Percentiles rank a stretch among this genome's conserved stretches.
Evolutionary conservation across 2,888 invertebrate genomes (phyloP).

Genomic region (Chaetogeoica ovagalla): DNA sequence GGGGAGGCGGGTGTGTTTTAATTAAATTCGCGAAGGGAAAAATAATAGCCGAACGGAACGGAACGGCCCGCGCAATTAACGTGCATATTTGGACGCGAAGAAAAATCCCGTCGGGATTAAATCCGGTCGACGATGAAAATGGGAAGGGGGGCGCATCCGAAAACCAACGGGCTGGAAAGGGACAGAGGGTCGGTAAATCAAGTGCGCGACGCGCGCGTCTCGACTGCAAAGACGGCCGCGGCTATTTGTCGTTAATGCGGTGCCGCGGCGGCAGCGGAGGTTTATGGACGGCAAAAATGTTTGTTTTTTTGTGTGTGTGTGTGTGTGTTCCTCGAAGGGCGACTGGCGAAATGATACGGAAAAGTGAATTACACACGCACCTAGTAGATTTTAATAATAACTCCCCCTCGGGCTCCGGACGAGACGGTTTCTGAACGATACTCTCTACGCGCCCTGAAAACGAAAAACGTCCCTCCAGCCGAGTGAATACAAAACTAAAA

Average conservation of each 20-base stretch:
- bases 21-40: slow-evolving; percentile 29
- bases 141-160: slow-evolving; percentile 1
- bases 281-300: not conserved
- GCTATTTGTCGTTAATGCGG: not conserved
- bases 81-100: slow-evolving; percentile 39
- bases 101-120: slow-evolving; percentile 32
- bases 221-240: slow-evolving; percentile 13
- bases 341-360: slow-evolving; percentile 37
- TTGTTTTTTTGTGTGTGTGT: not conserved
- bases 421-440: not conserved
- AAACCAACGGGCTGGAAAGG: slow-evolving; percentile 49
- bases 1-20: not conserved
- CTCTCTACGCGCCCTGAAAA: not conserved
- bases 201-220: slow-evolving; percentile 14
- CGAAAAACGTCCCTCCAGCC: not conserved
- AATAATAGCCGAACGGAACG: not conserved
- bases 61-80: slow-evolving; percentile 47
- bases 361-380: slow-evolving; percentile 38
- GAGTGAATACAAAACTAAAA: too few species aligned
- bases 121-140: not conserved
- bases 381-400: slow-evolving; percentile 36
- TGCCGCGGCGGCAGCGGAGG: not conserved
- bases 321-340: too few species aligned
- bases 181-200: slow-evolving; percentile 46
- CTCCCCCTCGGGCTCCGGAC: not conserved